Conservation (phyloP, 2,113 vertebrate genomes). For the Pelmatolapia mariae region DNA sequence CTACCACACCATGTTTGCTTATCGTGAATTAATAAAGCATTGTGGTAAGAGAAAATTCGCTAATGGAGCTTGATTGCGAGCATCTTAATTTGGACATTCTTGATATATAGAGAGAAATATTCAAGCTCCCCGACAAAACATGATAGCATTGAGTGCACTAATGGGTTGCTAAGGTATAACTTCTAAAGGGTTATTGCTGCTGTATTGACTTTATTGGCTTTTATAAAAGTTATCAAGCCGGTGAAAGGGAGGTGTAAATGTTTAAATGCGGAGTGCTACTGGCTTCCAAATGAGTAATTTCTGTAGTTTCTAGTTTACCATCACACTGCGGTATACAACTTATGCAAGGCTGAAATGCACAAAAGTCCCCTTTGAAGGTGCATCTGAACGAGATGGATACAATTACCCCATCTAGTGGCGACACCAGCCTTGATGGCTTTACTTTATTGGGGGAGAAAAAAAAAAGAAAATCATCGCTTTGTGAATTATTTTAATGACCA, state of each 20-base stretch:
- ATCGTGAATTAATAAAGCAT: not conserved
- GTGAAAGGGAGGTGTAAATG: not conserved
- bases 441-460: accelerated
- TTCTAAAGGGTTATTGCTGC: not conserved
- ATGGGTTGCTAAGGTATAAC: not conserved
- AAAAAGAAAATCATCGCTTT: not conserved
- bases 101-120: not conserved
- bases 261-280: not conserved
- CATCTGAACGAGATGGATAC: not conserved
- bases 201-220: not conserved
- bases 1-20: not conserved
- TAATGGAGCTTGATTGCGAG: not conserved
- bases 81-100: not conserved
- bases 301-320: not conserved
- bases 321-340: not conserved
- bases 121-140: not conserved
- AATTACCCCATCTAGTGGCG: slow-evolving; percentile 33
- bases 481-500: not conserved
- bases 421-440: not conserved
- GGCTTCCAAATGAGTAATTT: not conserved
- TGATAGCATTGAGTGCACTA: not conserved
- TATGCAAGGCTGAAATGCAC: not conserved
- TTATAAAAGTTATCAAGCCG: not conserved
- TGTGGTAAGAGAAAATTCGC: not conserved
- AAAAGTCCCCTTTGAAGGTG: not conserved